Conservation (phyloP, 2,888 invertebrate genomes). For the Caprella mutica region DNA sequence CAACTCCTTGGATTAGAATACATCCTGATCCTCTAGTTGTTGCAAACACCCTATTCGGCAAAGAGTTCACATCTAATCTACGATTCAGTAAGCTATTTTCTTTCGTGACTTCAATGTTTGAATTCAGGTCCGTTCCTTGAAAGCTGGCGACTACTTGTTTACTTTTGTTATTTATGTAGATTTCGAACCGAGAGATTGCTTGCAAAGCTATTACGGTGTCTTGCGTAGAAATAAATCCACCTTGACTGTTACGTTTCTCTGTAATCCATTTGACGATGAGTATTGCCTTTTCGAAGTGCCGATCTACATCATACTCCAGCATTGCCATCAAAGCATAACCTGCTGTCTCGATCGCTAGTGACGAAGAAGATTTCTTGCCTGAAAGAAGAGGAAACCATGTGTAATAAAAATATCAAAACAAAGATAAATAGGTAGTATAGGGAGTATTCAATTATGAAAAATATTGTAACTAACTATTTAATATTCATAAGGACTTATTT, state of each 20-base stretch:
- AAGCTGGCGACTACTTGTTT: constrained; percentile 44
- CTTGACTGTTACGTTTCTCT: no score
- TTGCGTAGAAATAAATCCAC: no score
- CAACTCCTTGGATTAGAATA: constrained; percentile 46
- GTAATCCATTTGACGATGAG: no score
- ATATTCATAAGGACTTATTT: not conserved
- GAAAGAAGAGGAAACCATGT: no score
- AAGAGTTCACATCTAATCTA: constrained; percentile 41
- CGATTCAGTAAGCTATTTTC: constrained; percentile 46
- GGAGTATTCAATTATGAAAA: constrained; percentile 4
- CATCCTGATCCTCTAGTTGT: constrained; percentile 48
- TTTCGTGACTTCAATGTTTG: constrained; percentile 40
- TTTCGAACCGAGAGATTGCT: constrained; percentile 36
- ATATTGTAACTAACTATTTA: not conserved
- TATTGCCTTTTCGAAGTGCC: constrained; percentile 47
- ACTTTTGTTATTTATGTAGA: constrained; percentile 41
- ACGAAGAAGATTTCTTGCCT: no score
- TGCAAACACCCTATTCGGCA: constrained; percentile 45
- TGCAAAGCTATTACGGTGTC: no score
- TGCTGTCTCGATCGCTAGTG: constrained; percentile 56
- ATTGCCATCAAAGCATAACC: no score
- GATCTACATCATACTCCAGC: no score
- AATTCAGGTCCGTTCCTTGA: constrained; percentile 39
- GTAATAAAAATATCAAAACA: no score
- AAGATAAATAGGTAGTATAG: not conserved